Evolutionary conservation across 1,140 invertebrate species (phyloP).

Genomic region (Drosophila triauraria): DNA sequence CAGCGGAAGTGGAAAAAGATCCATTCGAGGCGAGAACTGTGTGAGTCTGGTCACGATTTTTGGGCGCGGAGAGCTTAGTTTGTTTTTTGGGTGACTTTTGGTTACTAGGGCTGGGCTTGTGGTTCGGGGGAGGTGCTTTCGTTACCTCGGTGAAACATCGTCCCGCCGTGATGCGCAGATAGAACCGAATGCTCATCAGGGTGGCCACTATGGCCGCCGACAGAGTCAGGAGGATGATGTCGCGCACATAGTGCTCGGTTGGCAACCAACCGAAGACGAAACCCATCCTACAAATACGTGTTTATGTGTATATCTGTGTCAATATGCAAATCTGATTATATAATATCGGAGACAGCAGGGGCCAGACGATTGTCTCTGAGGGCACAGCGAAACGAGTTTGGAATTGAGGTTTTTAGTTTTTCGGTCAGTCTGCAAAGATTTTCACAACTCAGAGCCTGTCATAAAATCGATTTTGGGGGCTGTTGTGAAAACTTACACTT

Average conservation of each 20-base stretch:
- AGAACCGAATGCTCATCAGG: slow-evolving; percentile 80
- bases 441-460: slow-evolving; percentile 36
- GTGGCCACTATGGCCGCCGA: slow-evolving; percentile 71
- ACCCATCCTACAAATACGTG: slow-evolving; percentile 78
- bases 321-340: slow-evolving; percentile 74
- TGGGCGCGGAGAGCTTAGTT: neutral
- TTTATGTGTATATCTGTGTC: slow-evolving; percentile 36
- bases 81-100: slow-evolving; percentile 7
- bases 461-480: slow-evolving; percentile 43
- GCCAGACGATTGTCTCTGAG: slow-evolving; percentile 29
- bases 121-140: slow-evolving; percentile 13
- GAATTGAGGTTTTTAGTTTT: slow-evolving; percentile 25
- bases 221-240: slow-evolving; percentile 70
- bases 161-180: slow-evolving; percentile 81
- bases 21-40: slow-evolving; percentile 19
- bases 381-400: slow-evolving; percentile 62
- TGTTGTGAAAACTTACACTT: slow-evolving; percentile 60
- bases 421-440: slow-evolving; percentile 32
- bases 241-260: slow-evolving; percentile 75
- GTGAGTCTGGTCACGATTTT: slow-evolving; percentile 49
- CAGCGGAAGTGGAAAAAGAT: slow-evolving; percentile 26
- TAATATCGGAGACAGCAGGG: slow-evolving; percentile 39
- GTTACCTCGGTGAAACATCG: slow-evolving; percentile 83
- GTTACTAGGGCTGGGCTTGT: slow-evolving; percentile 12
- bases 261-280: slow-evolving; percentile 76